Conservation (phyloP, 2,888 invertebrate species). For the Lithodes maja region DNA sequence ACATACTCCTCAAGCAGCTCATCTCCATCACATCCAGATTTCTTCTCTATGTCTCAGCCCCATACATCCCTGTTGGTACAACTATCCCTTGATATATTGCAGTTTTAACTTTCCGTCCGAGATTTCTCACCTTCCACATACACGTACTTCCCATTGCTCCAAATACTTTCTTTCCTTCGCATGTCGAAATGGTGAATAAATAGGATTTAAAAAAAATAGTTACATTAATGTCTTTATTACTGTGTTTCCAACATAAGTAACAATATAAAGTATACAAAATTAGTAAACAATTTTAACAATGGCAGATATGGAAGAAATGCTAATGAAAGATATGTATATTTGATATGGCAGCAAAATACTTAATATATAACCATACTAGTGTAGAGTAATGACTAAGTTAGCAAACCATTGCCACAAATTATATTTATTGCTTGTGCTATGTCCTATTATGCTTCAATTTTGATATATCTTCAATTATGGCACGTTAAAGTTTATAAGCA, state of each 20-base stretch:
- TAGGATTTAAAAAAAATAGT: too few relatives aligned
- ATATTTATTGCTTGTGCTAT: constrained; percentile 61
- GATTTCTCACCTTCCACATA: too few relatives aligned
- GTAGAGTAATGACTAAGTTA: constrained; percentile 48
- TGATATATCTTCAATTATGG: background rate
- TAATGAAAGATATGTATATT: constrained; percentile 63
- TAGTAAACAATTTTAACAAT: constrained; percentile 61
- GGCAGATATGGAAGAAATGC: constrained; percentile 55
- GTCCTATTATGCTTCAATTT: constrained; percentile 34
- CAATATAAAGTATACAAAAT: constrained; percentile 66
- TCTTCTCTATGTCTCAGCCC: too few relatives aligned
- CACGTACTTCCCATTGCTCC: too few relatives aligned
- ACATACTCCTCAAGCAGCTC: too few relatives aligned
- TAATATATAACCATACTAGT: constrained; percentile 42
- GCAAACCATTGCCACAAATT: constrained; percentile 39
- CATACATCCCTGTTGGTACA: too few relatives aligned
- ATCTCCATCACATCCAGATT: too few relatives aligned
- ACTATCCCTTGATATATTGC: too few relatives aligned
- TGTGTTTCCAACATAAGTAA: constrained; percentile 67
- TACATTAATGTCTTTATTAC: constrained; percentile 65
- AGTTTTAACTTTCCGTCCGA: too few relatives aligned
- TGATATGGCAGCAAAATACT: constrained; percentile 65
- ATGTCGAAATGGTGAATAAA: too few relatives aligned
- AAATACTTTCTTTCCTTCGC: too few relatives aligned
- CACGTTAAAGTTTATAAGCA: too few relatives aligned